Evolutionary conservation across 2,888 invertebrate species (phyloP).

Genomic region (Crocallis elinguaria): DNA sequence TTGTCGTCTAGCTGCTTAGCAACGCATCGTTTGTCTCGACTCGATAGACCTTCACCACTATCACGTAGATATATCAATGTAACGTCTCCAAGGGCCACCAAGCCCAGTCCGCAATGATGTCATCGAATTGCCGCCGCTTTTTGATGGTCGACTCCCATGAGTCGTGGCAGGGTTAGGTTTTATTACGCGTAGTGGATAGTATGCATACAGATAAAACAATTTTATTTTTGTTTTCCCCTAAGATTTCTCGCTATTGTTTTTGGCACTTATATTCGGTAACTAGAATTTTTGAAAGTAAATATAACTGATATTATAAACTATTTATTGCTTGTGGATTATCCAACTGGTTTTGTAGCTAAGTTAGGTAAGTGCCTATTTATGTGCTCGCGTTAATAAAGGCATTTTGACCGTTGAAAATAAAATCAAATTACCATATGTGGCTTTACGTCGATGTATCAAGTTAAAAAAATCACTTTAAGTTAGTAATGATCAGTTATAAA

Average conservation of each 20-base stretch:
- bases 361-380: too few species aligned
- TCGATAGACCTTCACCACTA: neutral
- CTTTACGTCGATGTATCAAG: too few species aligned
- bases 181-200: slow-evolving; percentile 17
- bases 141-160: slow-evolving; percentile 29
- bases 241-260: slow-evolving; percentile 3
- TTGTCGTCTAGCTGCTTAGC: neutral
- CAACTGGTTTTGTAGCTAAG: too few species aligned
- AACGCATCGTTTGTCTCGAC: neutral
- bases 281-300: neutral
- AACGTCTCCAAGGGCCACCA: slow-evolving; percentile 27
- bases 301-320: neutral
- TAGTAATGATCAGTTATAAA: too few species aligned
- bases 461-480: too few species aligned
- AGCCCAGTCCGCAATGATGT: slow-evolving; percentile 31
- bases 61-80: slow-evolving; percentile 23
- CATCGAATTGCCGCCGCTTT: slow-evolving; percentile 33
- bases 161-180: slow-evolving; percentile 22
- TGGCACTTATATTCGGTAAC: neutral
- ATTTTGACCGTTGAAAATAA: too few species aligned
- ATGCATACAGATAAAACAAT: slow-evolving; percentile 13
- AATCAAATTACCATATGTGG: too few species aligned
- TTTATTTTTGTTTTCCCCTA: slow-evolving; percentile 8
- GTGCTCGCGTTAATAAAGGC: too few species aligned
- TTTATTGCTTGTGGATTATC: neutral